Evolutionary conservation across 2,888 invertebrate genomes (phyloP).

Genomic region (Heliconius ismenius): DNA sequence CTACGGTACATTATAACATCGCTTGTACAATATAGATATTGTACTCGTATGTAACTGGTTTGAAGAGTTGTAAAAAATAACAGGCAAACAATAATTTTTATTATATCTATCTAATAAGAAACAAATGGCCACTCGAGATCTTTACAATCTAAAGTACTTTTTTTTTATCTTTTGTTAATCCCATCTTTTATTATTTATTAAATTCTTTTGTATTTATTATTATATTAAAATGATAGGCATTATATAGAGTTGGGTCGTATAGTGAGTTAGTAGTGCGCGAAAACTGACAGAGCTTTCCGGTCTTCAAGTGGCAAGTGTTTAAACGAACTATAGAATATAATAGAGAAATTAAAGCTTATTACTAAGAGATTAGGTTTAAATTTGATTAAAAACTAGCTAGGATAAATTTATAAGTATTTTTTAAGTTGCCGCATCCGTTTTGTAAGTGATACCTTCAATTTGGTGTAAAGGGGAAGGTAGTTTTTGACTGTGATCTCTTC

Average conservation of each 20-base stretch:
- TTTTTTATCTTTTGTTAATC: constrained; percentile 50
- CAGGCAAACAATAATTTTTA: constrained; percentile 37
- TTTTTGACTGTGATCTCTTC: constrained; percentile 10
- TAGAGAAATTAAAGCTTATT: constrained; percentile 26
- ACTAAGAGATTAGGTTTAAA: constrained; percentile 31
- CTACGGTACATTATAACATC: background rate
- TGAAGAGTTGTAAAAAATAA: constrained; percentile 21
- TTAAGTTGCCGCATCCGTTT: constrained; percentile 63
- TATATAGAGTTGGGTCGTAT: constrained; percentile 61
- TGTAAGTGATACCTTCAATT: constrained; percentile 49
- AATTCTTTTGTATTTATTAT: constrained; percentile 59
- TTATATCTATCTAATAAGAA: constrained; percentile 39
- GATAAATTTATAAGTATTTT: constrained; percentile 46
- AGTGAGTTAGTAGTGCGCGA: constrained; percentile 70
- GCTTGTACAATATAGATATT: background rate
- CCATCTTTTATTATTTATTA: constrained; percentile 57
- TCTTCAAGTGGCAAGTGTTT: constrained; percentile 67
- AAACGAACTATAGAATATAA: constrained; percentile 44
- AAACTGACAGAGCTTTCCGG: constrained; percentile 76
- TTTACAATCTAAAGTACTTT: constrained; percentile 48
- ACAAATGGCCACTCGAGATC: constrained; percentile 51
- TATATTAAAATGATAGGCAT: constrained; percentile 76
- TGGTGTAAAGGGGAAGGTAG: constrained; percentile 15
- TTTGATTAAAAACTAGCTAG: constrained; percentile 10
- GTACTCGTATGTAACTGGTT: constrained; percentile 3